Conservation (phyloP, 1,140 invertebrate genomes). For the Atta colombica region DNA sequence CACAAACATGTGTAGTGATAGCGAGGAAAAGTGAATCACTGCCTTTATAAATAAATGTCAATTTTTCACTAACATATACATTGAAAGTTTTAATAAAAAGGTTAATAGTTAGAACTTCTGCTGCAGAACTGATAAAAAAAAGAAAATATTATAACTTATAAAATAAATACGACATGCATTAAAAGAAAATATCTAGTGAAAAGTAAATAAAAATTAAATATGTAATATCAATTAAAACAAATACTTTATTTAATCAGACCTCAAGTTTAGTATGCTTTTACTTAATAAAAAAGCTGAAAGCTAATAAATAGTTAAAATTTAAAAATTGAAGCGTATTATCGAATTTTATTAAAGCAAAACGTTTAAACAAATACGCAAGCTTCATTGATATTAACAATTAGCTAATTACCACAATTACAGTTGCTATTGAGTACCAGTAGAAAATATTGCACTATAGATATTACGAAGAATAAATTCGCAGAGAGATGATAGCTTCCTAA, state of each 20-base stretch:
- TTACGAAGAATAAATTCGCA: not conserved
- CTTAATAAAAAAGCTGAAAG: not conserved
- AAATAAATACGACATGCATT: not conserved
- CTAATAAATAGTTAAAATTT: not conserved
- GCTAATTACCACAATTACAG: conserved; percentile 58
- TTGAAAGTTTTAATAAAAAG: not conserved
- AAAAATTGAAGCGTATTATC: not conserved
- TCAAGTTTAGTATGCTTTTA: not conserved
- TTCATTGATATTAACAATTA: not conserved
- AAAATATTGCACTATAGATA: not conserved
- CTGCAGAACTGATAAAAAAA: not conserved
- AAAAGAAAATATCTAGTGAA: not conserved
- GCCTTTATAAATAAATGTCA: conserved; percentile 33
- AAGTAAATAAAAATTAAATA: not conserved
- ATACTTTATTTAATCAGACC: not conserved
- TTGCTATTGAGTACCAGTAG: not conserved
- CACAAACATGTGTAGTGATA: conserved; percentile 54
- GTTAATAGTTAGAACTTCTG: not conserved
- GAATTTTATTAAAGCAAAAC: not conserved
- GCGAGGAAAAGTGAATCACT: conserved; percentile 50
- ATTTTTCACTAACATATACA: not conserved
- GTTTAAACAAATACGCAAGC: not conserved
- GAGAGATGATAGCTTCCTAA: conserved; percentile 2
- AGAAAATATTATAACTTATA: not conserved
- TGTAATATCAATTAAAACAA: not conserved